Evolutionary conservation across 2,797 vertebrate species (phyloP).

Genomic region (Ctenochaetus hawaiiensis): DNA sequence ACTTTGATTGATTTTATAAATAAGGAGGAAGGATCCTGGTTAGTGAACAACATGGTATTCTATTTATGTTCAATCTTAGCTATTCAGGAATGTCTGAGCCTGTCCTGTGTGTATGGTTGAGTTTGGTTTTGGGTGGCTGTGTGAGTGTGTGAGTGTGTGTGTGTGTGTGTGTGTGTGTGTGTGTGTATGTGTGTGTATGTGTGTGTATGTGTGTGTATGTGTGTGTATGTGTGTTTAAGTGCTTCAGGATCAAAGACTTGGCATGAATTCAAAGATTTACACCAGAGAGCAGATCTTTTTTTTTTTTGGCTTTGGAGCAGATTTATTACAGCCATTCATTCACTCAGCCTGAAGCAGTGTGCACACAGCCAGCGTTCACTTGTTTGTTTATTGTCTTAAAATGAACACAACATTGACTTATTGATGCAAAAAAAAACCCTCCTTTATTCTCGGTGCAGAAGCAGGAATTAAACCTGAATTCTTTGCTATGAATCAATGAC

Average conservation of each 20-base stretch:
- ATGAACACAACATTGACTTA: neutral
- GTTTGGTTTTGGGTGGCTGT: conserved; percentile 19
- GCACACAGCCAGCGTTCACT: too few species aligned
- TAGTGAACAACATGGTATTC: neutral
- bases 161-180: neutral
- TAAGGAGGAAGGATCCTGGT: neutral
- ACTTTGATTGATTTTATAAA: too few species aligned
- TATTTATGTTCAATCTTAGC: neutral
- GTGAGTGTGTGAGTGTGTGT: too few species aligned
- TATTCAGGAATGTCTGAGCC: conserved; percentile 7
- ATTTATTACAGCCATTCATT: conserved; percentile 9
- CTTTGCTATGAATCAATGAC: neutral
- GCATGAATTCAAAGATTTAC: conserved; percentile 44
- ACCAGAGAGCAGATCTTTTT: neutral
- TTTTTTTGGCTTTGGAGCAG: neutral
- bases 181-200: conserved; percentile 8
- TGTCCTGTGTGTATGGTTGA: conserved; percentile 21
- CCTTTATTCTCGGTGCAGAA: neutral
- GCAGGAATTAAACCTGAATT: too few species aligned
- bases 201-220: conserved; percentile 4
- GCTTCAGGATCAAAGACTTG: conserved; percentile 41
- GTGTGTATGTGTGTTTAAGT: neutral
- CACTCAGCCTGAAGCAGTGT: neutral
- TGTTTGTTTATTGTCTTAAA: neutral
- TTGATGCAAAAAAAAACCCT: neutral